phyloP scores from a whole-genome alignment of 2,888 invertebrate genomes.

The Heliconius ethilla region DNA sequence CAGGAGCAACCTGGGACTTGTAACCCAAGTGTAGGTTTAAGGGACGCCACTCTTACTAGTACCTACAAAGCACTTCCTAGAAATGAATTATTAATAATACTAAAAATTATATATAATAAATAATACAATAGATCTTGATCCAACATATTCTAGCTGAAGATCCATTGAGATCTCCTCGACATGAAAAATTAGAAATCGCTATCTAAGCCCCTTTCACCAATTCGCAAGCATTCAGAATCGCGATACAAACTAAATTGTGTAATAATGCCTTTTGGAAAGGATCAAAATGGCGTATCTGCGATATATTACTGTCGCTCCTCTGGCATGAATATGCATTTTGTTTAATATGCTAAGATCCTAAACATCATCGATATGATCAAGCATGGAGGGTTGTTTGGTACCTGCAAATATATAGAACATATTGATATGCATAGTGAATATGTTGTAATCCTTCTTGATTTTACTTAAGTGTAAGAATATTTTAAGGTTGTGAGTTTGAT shows the following conservation, averaged over 20 bases:
- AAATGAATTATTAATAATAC: not conserved
- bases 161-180: not conserved
- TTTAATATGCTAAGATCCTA: slow-evolving; percentile 46
- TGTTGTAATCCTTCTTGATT: not conserved
- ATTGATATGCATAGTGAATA: not conserved
- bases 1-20: too few species aligned
- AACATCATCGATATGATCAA: slow-evolving; percentile 42
- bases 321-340: slow-evolving; percentile 44
- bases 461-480: not conserved
- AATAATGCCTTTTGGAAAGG: slow-evolving; percentile 18
- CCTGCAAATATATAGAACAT: slow-evolving; percentile 15
- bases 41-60: not conserved
- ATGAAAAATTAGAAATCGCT: slow-evolving; percentile 31
- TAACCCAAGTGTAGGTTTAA: too few species aligned
- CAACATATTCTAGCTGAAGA: slow-evolving; percentile 7
- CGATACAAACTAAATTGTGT: slow-evolving; percentile 25
- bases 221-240: slow-evolving; percentile 6
- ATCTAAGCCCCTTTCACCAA: slow-evolving; percentile 25
- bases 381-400: slow-evolving; percentile 14
- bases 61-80: too few species aligned
- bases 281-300: slow-evolving; percentile 27
- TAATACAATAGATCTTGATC: not conserved
- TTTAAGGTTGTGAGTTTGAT: not conserved
- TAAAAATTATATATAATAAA: not conserved
- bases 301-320: slow-evolving; percentile 33